Base-by-base conservation (phyloP, 2,888 invertebrate species). In the Nysson spinosus region DNA sequence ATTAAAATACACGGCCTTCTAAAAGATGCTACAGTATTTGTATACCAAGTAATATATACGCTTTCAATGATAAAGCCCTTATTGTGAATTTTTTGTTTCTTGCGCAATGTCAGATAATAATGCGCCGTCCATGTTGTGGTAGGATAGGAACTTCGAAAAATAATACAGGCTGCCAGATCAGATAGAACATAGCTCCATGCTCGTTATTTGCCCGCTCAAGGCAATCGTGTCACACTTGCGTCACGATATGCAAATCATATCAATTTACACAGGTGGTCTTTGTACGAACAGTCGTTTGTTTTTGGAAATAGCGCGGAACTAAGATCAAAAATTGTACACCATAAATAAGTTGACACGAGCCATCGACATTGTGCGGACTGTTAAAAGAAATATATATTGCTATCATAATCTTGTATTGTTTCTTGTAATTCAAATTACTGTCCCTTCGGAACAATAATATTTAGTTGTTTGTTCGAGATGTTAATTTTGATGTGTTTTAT, bases 211-310 rank as follows among this genome's bases (percentile, higher is more conserved):
- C 19, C 11, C 17, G 9, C 11, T 40, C 4, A 40, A 55, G 50
- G 60, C 62, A 46, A 49, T 37, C 22, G 47, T 20, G 16, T 26
- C 30, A 55, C 64, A 67, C 56, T 61, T 61, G 58, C 56, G 55
- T 22, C 28, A 12, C 51, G 62, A 55, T 72, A 66, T 50, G 66
- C 61, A 72, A 69, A 66, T 63, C 22, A 37, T 12, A 34, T 16
- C 22, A 51, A 69, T 75, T 75, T 66, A 72, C 69, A 72, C 75
- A 75, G 58, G 69, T 75, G 75, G 14, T 14, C 17, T 12, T n/a
- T 35, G 22, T 9, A 22, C 19, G 12, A 24, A n/a, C n/a, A n/a
- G n/a, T n/a, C n/a, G 14, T 32, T 9, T 4, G 22, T 47, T 63
- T 72, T 62, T 26, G 12, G 14, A 51, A 56, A 40, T 46, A 56